phyloP scores from a whole-genome alignment of 2,888 invertebrate genomes.

The Rotaria magnacalcarata region DNA sequence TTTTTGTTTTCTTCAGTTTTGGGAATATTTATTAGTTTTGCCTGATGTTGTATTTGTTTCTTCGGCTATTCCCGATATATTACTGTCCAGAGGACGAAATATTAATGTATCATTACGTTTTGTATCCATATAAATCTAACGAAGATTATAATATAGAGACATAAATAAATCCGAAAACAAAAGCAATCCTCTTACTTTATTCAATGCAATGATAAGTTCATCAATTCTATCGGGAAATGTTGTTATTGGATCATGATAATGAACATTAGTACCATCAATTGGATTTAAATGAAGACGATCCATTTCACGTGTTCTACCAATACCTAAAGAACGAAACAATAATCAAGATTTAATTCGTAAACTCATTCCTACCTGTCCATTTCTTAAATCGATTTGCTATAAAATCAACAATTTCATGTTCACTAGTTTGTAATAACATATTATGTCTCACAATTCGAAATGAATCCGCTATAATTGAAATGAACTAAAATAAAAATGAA shows the following conservation, averaged over 20 bases:
- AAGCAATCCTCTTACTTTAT: neutral
- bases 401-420: slow-evolving; percentile 12
- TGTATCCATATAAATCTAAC: slow-evolving; percentile 5
- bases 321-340: neutral
- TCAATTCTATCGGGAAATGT: slow-evolving; percentile 1
- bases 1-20: neutral
- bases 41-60: neutral
- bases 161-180: neutral
- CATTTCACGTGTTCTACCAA: neutral
- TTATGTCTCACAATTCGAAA: neutral
- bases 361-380: neutral
- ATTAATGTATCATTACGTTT: neutral
- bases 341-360: neutral
- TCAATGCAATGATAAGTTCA: slow-evolving; percentile 13
- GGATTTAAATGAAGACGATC: neutral
- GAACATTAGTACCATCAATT: neutral
- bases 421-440: slow-evolving; percentile 8
- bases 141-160: neutral
- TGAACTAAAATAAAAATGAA: neutral
- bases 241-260: slow-evolving; percentile 27
- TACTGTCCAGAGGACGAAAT: neutral
- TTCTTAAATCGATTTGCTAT: neutral
- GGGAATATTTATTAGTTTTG: too few relatives aligned
- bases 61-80: neutral
- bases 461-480: neutral